Base-by-base conservation (phyloP, 2,113 vertebrate species). In the Rhombomys opimus region DNA sequence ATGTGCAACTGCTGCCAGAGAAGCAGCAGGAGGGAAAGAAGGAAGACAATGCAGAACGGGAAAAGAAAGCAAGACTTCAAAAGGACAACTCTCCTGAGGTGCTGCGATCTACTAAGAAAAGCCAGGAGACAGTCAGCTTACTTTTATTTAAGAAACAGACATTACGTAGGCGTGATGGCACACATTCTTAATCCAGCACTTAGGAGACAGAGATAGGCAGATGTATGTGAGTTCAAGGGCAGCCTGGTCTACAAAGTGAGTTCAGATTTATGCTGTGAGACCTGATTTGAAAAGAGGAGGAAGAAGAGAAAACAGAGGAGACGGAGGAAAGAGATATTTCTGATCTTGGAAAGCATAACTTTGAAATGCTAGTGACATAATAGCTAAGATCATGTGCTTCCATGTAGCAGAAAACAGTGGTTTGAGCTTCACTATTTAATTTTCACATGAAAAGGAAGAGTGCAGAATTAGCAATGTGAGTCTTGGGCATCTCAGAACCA, bases 1-100 rank as follows among this genome's bases (percentile, higher is more conserved):
- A 46, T 13, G 17, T n/a, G 5, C 5, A 1, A 8, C 0, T 2
- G 5, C 22, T 25, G 73, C 22, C 1, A 22, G 2, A 23, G 0
- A 7, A 22, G 5, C 54, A 76, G 35, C 32, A 6, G 20, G 18
- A 25, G 13, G 8, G 46, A 8, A 17, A 17, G 13, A 65, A 2
- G 15, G 3, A 38, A 50, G 23, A 32, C 32, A 59, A 65, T 11
- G 5, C 32, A 75, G 9, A 41, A 7, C 14, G 3, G 25, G 7
- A 22, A 20, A 20, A 4, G 27, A 11, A 25, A 22, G 25, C 1
- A 30, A 7, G 11, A 18, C 30, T 63, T 38, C 30, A 27, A 35
- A 87, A 7, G 11, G 18, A 38, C 25, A 2, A 1, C 61, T 50
- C 46, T 67, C 41, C 13, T 59, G 35, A 59, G 11, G 54, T 1